These are phyloP conservation scores for Pardosa pseudoannulata DNA, from an alignment of 2,888 invertebrate species.

Conservation along the genomic window DNA sequence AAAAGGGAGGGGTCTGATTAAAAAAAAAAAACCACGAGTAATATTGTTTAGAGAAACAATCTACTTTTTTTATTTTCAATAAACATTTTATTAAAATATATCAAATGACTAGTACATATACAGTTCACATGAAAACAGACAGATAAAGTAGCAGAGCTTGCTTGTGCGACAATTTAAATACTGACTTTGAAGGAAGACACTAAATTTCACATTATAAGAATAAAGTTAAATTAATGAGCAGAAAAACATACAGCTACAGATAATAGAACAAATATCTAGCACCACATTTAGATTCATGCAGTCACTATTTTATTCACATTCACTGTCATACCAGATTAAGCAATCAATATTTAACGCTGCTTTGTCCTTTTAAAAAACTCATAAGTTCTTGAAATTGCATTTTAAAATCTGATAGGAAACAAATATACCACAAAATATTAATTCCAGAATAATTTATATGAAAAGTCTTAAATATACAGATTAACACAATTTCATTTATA, in stretches of 20 bases:
- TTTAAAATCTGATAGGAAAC: no score
- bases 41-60: background rate
- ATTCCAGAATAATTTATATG: no score
- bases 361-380: no score
- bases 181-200: background rate
- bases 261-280: background rate
- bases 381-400: no score
- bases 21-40: no score
- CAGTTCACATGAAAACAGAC: background rate
- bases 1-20: no score
- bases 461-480: no score
- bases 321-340: no score
- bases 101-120: conserved; percentile 29
- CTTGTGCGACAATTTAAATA: background rate
- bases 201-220: background rate
- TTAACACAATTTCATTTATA: no score
- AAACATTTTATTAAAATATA: conserved; percentile 44
- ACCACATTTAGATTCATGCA: background rate
- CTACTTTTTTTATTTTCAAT: conserved; percentile 6
- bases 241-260: background rate
- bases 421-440: no score
- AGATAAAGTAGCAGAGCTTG: background rate
- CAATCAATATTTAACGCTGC: no score
- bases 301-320: no score
- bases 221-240: background rate